Percentiles rank a stretch among this genome's conserved stretches.
Conservation (phyloP, 2,797 vertebrate genomes). For the Myotis myotis region DNA sequence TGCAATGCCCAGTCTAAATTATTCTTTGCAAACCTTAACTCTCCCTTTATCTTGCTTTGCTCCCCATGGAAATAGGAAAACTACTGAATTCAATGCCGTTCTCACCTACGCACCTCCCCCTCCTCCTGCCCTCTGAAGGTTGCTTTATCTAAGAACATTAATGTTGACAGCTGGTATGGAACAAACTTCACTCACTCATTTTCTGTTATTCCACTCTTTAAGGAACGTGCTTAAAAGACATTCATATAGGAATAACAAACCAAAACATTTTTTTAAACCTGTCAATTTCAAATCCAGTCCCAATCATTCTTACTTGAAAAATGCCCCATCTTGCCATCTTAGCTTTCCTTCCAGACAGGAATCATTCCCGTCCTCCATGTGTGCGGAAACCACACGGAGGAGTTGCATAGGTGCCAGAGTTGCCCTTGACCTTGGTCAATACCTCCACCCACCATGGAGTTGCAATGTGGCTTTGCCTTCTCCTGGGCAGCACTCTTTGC, state of each 20-base stretch:
- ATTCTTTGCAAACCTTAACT: background rate
- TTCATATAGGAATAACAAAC: background rate
- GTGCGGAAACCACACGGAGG: background rate
- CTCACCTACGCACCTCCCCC: fast-evolving
- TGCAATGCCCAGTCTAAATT: background rate
- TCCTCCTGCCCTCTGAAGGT: background rate
- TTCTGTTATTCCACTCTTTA: background rate
- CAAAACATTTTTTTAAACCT: background rate
- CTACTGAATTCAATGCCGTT: background rate
- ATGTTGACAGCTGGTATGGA: background rate
- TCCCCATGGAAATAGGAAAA: background rate
- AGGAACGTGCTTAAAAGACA: background rate
- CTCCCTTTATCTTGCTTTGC: background rate
- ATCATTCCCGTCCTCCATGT: background rate
- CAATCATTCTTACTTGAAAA: background rate
- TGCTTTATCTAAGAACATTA: background rate
- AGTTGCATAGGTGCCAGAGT: background rate
- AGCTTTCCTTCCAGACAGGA: slow-evolving; percentile 42
- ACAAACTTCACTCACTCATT: background rate
- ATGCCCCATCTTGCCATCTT: background rate
- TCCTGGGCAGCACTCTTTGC: background rate
- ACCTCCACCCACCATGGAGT: background rate
- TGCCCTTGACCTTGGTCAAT: background rate
- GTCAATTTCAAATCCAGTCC: background rate
- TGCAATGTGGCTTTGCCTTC: background rate